Evolutionary conservation across 2,888 invertebrate species (phyloP), one percentile per base, ranked within the genome.

Genomic region (Neelides folsomi): DNA sequence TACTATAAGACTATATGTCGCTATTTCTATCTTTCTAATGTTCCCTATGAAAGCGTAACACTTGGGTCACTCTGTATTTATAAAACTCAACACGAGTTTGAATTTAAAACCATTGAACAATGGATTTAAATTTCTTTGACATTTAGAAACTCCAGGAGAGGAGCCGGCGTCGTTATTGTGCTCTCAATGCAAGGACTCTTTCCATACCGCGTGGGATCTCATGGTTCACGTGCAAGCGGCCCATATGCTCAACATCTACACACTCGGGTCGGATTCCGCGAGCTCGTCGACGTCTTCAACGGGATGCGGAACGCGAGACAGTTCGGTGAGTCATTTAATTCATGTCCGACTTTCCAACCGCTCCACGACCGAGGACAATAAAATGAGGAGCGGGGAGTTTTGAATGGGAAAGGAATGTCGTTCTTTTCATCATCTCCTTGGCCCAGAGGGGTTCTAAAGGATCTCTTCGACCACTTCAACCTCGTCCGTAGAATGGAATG

Each of bases 141-240:
- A 15, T 54, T 44, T 40, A 61, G 59, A 55, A 55, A 48, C 51
- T 35, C 54, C 57, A 10, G 61, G 60, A 40, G 66, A 66, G 40
- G 65, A 66, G 42, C 69, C 70, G 55, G 76, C 78, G 16, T 72
- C 77, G 47, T 71, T 80, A 48, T 71, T 79, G 43, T 80, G 80
- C 68, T 78, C 79, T 51, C 77, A 78, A 63, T 80, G 80, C 71
- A 79, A 80, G 70, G 79, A 79, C 66, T 75, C 77, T 50, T 80
- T 79, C 68, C 75, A 74, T 55, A 77, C 77, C 51, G 79, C 80
- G 42, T 80, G 80, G 80, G 80, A 80, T 68, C 70, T 80, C 56
- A 79, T 80, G 78, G 79, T 79, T 15, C 80, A 80, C 67, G 79
- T 79, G 51, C 80, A 80, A 66, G 77, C 79, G 6, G 77, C 79